phyloP scores from a whole-genome alignment of 2,888 invertebrate genomes.

The Vesta saturnalis region DNA sequence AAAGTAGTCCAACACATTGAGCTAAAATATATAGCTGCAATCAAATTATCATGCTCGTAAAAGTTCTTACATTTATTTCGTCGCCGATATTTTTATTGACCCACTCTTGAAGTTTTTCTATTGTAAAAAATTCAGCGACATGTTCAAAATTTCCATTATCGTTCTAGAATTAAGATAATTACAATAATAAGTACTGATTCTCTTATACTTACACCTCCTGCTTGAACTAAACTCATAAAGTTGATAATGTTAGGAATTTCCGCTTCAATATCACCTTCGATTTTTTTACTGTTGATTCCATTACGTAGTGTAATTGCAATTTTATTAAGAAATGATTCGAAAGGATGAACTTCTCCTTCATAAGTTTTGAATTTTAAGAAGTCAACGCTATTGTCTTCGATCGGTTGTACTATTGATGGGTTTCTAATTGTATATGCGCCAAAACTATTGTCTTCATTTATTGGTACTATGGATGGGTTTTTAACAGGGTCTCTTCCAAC shows the following conservation, averaged over 20 bases:
- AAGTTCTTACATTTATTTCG: slow-evolving; percentile 25
- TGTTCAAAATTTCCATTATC: slow-evolving; percentile 10
- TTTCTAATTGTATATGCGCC: slow-evolving; percentile 36
- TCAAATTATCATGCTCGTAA: background rate
- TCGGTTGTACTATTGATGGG: background rate
- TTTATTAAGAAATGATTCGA: slow-evolving; percentile 37
- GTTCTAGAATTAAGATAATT: background rate
- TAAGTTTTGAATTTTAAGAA: slow-evolving; percentile 7
- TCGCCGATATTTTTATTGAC: slow-evolving; percentile 36
- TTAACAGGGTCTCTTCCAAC: slow-evolving; percentile 6
- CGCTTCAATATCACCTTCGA: slow-evolving; percentile 23
- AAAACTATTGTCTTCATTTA: too few relatives aligned
- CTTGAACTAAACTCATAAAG: slow-evolving; percentile 51
- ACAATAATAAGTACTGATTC: background rate
- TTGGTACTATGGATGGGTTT: too few relatives aligned
- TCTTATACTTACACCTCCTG: slow-evolving; percentile 48
- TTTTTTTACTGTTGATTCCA: slow-evolving; percentile 31
- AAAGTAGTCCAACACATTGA: slow-evolving; percentile 59
- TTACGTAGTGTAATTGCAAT: slow-evolving; percentile 38
- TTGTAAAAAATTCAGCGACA: slow-evolving; percentile 2
- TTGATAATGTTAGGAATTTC: slow-evolving; percentile 34
- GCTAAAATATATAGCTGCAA: slow-evolving; percentile 45
- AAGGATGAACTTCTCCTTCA: slow-evolving; percentile 22
- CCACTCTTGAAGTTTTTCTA: slow-evolving; percentile 48
- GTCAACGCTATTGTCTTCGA: slow-evolving; percentile 13